Base-by-base conservation (phyloP, 2,888 invertebrate genomes). In the Polietes domitor region DNA sequence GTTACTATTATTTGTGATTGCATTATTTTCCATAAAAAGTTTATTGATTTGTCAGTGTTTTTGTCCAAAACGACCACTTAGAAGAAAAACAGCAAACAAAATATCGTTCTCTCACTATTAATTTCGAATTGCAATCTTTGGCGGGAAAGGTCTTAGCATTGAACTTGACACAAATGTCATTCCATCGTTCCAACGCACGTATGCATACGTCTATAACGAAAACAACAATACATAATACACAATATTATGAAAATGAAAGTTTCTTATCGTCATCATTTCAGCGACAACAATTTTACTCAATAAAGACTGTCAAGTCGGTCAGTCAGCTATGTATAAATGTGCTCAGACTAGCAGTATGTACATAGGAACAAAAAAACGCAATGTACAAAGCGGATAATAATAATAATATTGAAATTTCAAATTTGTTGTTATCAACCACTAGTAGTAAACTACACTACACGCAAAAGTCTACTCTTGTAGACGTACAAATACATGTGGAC, bases 131-230 rank as follows among this genome's bases (percentile, higher is more conserved):
- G 37, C 28, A 37, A 28, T 61, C 21, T 32, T n/a, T 65, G 12
- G 41, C 41, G 41, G 12, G 41, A 47, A 47, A n/a, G 15, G 15
- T n/a, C 41, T 73, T 65, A 41, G 53, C 78, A 73, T 73, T 78
- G 78, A 78, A 73, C 78, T 72, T 78, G 73, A 32, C 41, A 65
- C 63, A 73, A 53, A 63, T 78, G 17, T 24, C 43, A 63, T 58
- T 10, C 72, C n/a, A 63, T n/a, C n/a, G n/a, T n/a, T n/a, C n/a
- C n/a, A n/a, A n/a, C n/a, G n/a, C n/a, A n/a, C n/a, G n/a, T n/a
- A n/a, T n/a, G n/a, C n/a, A n/a, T n/a, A n/a, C n/a, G 19, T 32
- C 10, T 37, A 17, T 47, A n/a, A 28, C 47, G 61, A 26, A 70
- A 24, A 26, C 9, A 47, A 10, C 10, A 10, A 47, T 47, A n/a